Base-by-base conservation (phyloP, 2,113 vertebrate genomes). In the Thinocorus orbignyianus region DNA sequence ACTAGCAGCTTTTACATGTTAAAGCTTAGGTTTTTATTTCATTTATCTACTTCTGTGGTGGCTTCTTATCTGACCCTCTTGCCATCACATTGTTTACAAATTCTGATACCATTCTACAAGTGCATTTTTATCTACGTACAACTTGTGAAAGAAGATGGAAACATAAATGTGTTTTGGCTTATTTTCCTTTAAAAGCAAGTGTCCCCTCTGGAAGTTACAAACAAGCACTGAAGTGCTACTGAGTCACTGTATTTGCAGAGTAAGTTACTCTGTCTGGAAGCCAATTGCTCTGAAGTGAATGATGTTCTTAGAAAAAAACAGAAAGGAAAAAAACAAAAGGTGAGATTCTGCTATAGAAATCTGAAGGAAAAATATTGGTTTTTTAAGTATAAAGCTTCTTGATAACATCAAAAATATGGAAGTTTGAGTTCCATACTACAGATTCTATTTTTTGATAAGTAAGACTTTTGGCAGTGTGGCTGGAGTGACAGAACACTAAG, bases 401-500 rank as follows among this genome's bases (percentile, higher is more conserved):
- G 88, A 93, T 96, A 95, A 94, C 68, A 95, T 52, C 35, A 94
- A 94, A 83, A 96, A 93, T 87, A 65, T 96, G 84, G 86, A 95
- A 91, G 77, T 94, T 96, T 97, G 86, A 97, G 68, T 92, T 76
- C 78, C 51, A 33, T 92, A 83, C 48, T 92, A 92, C 90, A 95
- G 94, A 95, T 97, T 96, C 86, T 96, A 90, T 94, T 95, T 98
- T 98, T 97, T 97, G 82, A 97, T 96, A 97, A 96, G 83, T 90
- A 92, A 95, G 91, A 96, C 81, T 98, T 97, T 93, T 96, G 92
- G 33, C 85, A 96, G 79, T 82, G 72, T 88, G 37, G 46, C 97
- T 97, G 97, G 93, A 93, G 60, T 92, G 72, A 94, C 85, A 88
- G 92, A 97, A 87, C 68, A 78, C 72, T 41, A 49, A 87, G 41